Conservation (phyloP, 2,113 vertebrate genomes). For the Ptyas mucosa region DNA sequence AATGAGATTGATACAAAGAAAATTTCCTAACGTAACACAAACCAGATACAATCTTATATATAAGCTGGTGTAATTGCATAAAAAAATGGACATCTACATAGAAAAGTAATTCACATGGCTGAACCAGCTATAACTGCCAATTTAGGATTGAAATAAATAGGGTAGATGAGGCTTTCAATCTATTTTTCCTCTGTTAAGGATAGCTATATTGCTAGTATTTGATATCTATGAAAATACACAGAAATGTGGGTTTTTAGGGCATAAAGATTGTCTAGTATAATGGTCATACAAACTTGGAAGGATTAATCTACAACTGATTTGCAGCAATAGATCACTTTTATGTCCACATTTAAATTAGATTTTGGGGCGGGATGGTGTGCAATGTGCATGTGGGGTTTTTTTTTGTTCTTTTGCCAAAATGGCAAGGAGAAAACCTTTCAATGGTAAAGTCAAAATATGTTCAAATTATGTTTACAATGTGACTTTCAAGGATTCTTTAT, state of each 20-base stretch:
- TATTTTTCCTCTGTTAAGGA: background rate
- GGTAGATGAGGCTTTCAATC: background rate
- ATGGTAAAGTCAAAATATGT: background rate
- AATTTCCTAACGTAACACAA: background rate
- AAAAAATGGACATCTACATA: background rate
- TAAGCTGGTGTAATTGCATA: background rate
- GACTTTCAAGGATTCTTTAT: background rate
- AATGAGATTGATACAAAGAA: background rate
- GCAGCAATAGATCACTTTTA: background rate
- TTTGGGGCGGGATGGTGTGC: background rate
- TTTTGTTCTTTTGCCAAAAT: background rate
- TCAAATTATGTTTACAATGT: background rate
- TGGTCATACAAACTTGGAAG: background rate
- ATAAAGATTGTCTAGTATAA: background rate
- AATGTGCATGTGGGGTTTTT: background rate
- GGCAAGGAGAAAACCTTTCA: background rate
- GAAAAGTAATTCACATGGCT: background rate
- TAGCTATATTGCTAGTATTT: background rate
- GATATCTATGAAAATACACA: background rate
- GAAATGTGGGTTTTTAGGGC: background rate
- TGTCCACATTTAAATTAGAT: background rate
- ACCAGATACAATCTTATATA: background rate
- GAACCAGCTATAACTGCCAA: background rate
- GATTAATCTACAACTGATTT: background rate
- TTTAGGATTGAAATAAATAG: background rate